These are phyloP conservation scores for Lagopus muta DNA, from an alignment of 2,113 vertebrate species.

Conservation along the genomic window DNA sequence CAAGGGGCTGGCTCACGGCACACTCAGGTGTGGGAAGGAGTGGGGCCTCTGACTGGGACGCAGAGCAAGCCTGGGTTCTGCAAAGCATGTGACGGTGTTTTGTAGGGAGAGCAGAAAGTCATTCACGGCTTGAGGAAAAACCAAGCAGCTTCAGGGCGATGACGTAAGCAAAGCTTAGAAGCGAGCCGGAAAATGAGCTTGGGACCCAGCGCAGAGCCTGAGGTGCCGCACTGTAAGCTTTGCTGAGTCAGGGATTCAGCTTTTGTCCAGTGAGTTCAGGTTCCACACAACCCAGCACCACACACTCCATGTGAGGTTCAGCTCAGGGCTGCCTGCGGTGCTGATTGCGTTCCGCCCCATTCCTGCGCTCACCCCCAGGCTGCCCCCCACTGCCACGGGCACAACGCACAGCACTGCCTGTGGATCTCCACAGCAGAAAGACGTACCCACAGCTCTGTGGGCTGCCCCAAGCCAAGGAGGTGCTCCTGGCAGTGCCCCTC, in stretches of 20 bases:
- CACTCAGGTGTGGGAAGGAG: background rate
- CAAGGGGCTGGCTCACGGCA: conserved; percentile 36
- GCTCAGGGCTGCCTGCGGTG: background rate
- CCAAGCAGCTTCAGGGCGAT: background rate
- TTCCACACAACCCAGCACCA: background rate
- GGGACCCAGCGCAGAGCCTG: background rate
- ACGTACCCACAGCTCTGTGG: background rate
- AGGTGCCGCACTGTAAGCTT: background rate
- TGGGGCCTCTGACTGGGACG: accelerated
- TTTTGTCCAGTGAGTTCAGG: background rate
- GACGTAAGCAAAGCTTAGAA: background rate
- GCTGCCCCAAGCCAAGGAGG: background rate
- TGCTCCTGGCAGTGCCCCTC: background rate
- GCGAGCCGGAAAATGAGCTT: background rate
- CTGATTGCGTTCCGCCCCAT: background rate
- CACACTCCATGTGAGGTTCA: background rate
- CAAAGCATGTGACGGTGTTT: background rate
- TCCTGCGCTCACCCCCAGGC: background rate
- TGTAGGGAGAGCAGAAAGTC: background rate
- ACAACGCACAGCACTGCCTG: background rate
- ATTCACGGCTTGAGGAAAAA: background rate
- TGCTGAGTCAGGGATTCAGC: background rate
- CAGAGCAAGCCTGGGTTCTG: background rate
- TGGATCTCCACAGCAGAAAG: background rate
- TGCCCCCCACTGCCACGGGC: background rate